These are phyloP conservation scores for Drosophila tropicalis DNA, from an alignment of 1,140 invertebrate genomes.

Conservation along the genomic window DNA sequence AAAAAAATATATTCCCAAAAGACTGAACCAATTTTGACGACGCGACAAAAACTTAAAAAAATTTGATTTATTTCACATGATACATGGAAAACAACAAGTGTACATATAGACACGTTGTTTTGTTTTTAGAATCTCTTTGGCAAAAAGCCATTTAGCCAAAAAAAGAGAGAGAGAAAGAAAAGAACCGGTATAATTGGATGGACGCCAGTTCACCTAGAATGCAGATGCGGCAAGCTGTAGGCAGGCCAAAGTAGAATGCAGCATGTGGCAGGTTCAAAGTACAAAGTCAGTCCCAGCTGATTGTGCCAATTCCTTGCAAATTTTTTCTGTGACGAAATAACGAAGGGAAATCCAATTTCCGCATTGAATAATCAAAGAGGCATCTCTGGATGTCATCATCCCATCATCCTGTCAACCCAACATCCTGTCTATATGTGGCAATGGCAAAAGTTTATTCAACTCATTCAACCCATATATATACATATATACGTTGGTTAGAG, in stretches of 20 bases:
- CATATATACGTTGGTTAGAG: background rate
- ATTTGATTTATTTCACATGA: slow-evolving; percentile 54
- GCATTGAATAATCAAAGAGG: slow-evolving; percentile 35
- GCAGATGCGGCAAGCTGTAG: background rate
- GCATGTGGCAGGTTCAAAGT: slow-evolving; percentile 37
- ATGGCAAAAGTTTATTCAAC: slow-evolving; percentile 69
- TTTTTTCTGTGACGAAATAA: slow-evolving; percentile 38
- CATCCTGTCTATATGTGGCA: slow-evolving; percentile 16
- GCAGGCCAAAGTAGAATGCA: slow-evolving; percentile 5
- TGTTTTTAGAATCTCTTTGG: slow-evolving; percentile 52
- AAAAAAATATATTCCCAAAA: slow-evolving; percentile 26
- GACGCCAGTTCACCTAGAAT: slow-evolving; percentile 22
- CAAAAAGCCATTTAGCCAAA: slow-evolving; percentile 38
- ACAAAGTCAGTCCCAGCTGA: slow-evolving; percentile 43
- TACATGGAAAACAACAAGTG: slow-evolving; percentile 10
- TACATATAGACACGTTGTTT: slow-evolving; percentile 12
- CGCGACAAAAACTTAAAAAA: slow-evolving; percentile 30
- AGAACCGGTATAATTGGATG: slow-evolving; percentile 24
- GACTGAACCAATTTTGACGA: slow-evolving; percentile 31
- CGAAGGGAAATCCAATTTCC: slow-evolving; percentile 68
- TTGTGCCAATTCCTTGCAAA: slow-evolving; percentile 19
- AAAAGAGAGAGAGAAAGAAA: slow-evolving; percentile 14
- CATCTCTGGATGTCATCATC: slow-evolving; percentile 45
- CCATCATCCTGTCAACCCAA: slow-evolving; percentile 6
- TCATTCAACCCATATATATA: slow-evolving; percentile 9